Evolutionary conservation across 2,797 vertebrate species (phyloP).

Genomic region (Enteromius fasciolatus): DNA sequence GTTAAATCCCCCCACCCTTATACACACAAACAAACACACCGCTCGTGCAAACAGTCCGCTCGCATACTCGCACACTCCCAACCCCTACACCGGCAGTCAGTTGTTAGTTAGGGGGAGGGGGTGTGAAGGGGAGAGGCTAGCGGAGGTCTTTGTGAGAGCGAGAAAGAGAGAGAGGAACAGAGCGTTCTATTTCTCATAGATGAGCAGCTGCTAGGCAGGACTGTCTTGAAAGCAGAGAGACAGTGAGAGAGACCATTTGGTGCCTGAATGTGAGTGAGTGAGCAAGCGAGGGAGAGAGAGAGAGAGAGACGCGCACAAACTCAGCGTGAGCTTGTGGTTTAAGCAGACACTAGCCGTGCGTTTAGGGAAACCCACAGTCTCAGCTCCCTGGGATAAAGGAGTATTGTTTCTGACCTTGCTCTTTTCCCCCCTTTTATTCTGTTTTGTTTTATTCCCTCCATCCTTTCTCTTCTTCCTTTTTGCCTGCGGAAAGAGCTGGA

Average conservation of each 20-base stretch:
- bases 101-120: conserved; percentile 74
- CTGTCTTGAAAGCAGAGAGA: conserved; percentile 74
- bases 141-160: conserved; percentile 76
- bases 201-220: conserved; percentile 74
- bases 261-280: conserved; percentile 29
- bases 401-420: conserved; percentile 53
- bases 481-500: conserved; percentile 67
- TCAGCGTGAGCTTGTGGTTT: conserved; percentile 70
- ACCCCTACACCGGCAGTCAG: conserved; percentile 69
- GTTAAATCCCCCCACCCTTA: conserved; percentile 23
- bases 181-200: conserved; percentile 79
- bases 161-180: conserved; percentile 62
- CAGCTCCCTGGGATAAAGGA: conserved; percentile 78
- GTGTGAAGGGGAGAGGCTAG: conserved; percentile 72
- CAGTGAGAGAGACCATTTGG: conserved; percentile 56
- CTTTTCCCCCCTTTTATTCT: conserved; percentile 49
- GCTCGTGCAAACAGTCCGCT: conserved; percentile 21
- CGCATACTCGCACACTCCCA: conserved; percentile 55
- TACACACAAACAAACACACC: conserved; percentile 38
- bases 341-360: conserved; percentile 68
- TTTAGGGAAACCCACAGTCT: conserved; percentile 76
- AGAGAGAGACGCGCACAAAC: conserved; percentile 59
- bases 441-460: conserved; percentile 44
- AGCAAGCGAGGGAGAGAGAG: conserved; percentile 55
- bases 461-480: conserved; percentile 50